phyloP scores from a whole-genome alignment of 2,797 vertebrate species.

The Chelon auratus region DNA sequence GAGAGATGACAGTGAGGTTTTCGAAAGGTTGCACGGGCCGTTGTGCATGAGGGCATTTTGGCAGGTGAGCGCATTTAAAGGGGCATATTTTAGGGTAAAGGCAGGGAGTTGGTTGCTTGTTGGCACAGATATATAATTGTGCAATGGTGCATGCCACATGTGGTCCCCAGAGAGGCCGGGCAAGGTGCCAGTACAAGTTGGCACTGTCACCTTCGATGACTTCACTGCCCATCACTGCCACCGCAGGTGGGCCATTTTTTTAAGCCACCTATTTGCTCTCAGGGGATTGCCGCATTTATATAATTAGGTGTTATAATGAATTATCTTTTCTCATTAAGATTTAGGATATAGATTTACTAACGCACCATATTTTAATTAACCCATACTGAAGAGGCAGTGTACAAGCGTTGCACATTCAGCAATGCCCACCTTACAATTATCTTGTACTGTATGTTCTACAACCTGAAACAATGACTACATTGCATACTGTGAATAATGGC shows the following conservation, averaged over 20 bases:
- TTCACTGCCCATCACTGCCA: conserved; percentile 56
- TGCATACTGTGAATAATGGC: conserved; percentile 52
- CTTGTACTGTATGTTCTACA: conserved; percentile 45
- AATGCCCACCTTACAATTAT: conserved; percentile 27
- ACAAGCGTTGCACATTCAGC: conserved; percentile 22
- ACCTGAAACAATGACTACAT: conserved; percentile 44
- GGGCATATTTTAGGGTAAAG: conserved; percentile 60
- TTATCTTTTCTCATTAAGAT: conserved; percentile 44
- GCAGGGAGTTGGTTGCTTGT: conserved; percentile 47
- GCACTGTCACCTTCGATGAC: conserved; percentile 74
- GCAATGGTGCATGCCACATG: conserved; percentile 68
- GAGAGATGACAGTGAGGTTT: conserved; percentile 71
- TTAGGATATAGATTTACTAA: conserved; percentile 36
- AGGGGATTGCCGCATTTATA: conserved; percentile 43
- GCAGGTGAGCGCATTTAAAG: conserved; percentile 67
- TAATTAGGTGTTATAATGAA: conserved; percentile 51
- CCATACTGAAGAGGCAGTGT: conserved; percentile 20
- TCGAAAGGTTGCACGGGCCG: conserved; percentile 61
- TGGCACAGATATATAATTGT: conserved; percentile 55
- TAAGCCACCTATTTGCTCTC: conserved; percentile 42
- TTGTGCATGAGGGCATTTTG: conserved; percentile 67
- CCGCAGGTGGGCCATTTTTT: conserved; percentile 44
- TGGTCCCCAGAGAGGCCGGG: conserved; percentile 59
- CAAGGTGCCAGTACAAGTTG: conserved; percentile 66
- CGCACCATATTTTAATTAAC: conserved; percentile 57